Evolutionary conservation across 1,140 invertebrate species (phyloP).

Genomic region (Lepidotrigona ventralis): DNA sequence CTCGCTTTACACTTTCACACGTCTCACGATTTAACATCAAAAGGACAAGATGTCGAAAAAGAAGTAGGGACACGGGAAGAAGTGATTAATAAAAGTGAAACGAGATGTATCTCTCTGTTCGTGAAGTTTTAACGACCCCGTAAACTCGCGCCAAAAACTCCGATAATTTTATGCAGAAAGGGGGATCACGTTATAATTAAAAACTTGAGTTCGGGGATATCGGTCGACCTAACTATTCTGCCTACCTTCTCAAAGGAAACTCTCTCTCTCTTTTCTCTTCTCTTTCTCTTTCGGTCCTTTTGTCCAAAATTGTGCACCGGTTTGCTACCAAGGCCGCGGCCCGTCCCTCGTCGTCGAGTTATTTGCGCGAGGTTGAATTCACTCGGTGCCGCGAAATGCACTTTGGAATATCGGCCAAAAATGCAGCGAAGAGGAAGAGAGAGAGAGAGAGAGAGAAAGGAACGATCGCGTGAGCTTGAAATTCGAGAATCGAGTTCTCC

Average conservation of each 20-base stretch:
- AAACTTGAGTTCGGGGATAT: background rate
- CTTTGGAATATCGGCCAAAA: background rate
- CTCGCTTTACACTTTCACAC: too few species aligned
- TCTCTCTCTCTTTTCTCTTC: too few species aligned
- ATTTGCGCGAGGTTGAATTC: constrained; percentile 1
- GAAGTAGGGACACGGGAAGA: background rate
- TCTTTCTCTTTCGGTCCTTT: background rate
- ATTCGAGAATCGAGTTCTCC: constrained; percentile 3
- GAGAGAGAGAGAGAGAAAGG: background rate
- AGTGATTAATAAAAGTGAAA: background rate
- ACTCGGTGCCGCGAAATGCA: background rate
- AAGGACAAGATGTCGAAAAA: background rate
- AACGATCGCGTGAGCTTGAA: background rate
- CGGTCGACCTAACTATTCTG: background rate
- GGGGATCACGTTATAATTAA: background rate
- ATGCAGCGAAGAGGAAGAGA: background rate
- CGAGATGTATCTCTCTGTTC: background rate
- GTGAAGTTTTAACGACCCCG: background rate
- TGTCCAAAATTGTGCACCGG: background rate
- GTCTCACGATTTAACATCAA: background rate
- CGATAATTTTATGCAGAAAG: background rate
- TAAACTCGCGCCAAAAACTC: background rate
- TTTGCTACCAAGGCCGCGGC: background rate
- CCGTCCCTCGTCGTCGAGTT: constrained; percentile 7
- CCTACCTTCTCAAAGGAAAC: background rate